phyloP scores from a whole-genome alignment of 2,888 invertebrate genomes.

The Pristionchus entomophagus region DNA sequence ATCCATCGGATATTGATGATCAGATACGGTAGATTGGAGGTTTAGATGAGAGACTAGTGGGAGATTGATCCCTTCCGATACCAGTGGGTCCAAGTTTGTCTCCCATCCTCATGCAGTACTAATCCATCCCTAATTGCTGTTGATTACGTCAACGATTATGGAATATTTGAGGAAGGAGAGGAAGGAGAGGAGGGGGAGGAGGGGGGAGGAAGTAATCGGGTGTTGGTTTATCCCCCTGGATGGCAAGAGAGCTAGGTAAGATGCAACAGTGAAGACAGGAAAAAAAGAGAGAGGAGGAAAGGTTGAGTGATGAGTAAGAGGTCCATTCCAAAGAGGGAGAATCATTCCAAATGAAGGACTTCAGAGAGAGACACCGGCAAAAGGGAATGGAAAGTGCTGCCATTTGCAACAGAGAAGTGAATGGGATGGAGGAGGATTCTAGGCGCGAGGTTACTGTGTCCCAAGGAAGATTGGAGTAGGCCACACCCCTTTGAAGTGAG shows the following conservation, averaged over 20 bases:
- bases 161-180: constrained; percentile 31
- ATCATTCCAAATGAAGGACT: neutral
- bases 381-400: neutral
- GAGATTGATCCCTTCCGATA: neutral
- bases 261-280: neutral
- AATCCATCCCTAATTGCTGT: constrained; percentile 21
- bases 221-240: constrained; percentile 1
- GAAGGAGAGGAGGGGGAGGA: neutral
- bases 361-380: neutral
- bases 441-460: neutral
- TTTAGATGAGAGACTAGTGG: neutral
- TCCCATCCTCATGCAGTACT: neutral
- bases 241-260: neutral
- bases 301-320: no score
- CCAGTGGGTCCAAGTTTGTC: constrained; percentile 11
- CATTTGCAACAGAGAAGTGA: neutral
- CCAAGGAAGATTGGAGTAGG: neutral
- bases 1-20: neutral
- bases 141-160: constrained; percentile 41
- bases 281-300: neutral
- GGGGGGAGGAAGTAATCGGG: neutral
- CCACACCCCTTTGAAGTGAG: neutral
- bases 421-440: neutral
- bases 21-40: no score
- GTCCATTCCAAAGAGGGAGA: no score